Evolutionary conservation across 1,140 invertebrate genomes (phyloP), one percentile per base, ranked within the genome.

Genomic region (Papilio glaucus): DNA sequence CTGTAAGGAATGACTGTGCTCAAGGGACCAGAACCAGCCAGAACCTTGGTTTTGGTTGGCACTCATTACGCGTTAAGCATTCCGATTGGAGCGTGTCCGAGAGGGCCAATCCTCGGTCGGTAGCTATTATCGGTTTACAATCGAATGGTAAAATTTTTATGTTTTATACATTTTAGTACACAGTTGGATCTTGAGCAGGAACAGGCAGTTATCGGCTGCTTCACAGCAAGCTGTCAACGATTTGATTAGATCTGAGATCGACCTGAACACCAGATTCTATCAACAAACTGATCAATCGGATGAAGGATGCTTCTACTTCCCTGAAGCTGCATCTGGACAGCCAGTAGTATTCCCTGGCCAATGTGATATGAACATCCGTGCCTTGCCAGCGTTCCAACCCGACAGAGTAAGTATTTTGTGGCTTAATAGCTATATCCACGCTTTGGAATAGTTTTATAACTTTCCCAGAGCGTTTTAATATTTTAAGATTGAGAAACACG

Each of bases 181-280:
- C 71, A 87, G 87, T 70, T 89, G 87, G 87, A 84, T 85, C 26
- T 53, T 87, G 0, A 85, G 85, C 57, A 78, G 85, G 70, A 62
- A 76, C 0, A 77, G 83, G 13, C 13, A 63, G 7, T 62, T 85
- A 9, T 67, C 78, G 0, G 49, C 24, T 12, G 41, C 24, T 0
- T 29, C 72, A 0, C 26, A 74, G 57, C 26, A 21, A 10, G 76
- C 72, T 3, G 81, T 87, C 0, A 73, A 84, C 13, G 33, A 75
- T 65, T 72, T 85, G 0, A 73, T 87, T 0, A 57, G 80, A 49
- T 76, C 82, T 0, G 73, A 81, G 10, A 12, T 82, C 7, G 80
- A 84, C 24, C 72, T 89, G 0, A 86, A 85, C 65, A 33, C 73
- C 12, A 41, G 42, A 15, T 89, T 81, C 71, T 89, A 61, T 37